A percentile compares a stretch with the other conserved stretches of the same genome.
Evolutionary conservation across 2,113 vertebrate species (phyloP).

Genomic region (Oenanthe oenanthe): DNA sequence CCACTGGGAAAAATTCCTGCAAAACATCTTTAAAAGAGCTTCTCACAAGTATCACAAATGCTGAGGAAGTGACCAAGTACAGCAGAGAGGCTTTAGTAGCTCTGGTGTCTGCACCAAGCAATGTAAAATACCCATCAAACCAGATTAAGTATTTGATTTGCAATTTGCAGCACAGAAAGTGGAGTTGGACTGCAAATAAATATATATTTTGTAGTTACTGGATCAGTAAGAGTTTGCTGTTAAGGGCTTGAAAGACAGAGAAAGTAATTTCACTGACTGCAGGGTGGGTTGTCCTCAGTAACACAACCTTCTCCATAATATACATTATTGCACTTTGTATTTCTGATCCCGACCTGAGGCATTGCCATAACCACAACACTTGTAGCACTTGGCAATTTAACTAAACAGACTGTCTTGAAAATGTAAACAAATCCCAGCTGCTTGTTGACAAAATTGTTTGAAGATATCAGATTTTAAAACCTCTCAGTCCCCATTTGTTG

Average conservation of each 20-base stretch:
- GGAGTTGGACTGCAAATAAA: not conserved
- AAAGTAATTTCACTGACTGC: not conserved
- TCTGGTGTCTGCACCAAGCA: not conserved
- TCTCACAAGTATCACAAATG: not conserved
- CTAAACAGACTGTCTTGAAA: constrained; percentile 8
- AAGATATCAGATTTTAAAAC: not conserved
- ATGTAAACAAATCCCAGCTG: not conserved
- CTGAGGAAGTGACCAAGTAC: not conserved
- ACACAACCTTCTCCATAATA: not conserved
- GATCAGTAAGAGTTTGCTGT: not conserved
- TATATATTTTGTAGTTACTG: not conserved
- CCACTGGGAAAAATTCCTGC: not conserved
- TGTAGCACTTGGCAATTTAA: not conserved
- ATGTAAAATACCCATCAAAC: not conserved
- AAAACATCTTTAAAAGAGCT: not conserved
- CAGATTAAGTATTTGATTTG: not conserved
- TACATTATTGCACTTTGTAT: not conserved
- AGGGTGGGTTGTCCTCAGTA: not conserved
- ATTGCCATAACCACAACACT: not conserved
- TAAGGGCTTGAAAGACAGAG: not conserved
- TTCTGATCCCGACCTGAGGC: not conserved
- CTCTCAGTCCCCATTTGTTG: not conserved
- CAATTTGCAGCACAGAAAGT: not conserved
- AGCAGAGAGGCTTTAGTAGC: not conserved
- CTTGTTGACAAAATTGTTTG: constrained; percentile 6